Percentiles rank a stretch among this genome's conserved stretches.
Conservation (phyloP, 2,888 invertebrate species). For the Leucophenga maculata region DNA sequence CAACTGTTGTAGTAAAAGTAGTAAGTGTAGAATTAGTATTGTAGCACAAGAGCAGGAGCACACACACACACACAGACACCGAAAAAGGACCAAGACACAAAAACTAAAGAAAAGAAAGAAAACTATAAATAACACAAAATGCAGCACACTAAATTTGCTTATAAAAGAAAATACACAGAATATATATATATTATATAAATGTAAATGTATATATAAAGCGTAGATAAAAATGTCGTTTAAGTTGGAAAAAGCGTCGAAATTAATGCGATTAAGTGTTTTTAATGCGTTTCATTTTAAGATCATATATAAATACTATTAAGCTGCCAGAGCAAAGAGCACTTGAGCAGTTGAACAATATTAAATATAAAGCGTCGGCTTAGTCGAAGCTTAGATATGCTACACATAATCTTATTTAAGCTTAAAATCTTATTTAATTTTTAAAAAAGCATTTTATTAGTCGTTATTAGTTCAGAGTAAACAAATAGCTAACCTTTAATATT, state of each 20-base stretch:
- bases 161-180: not conserved
- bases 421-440: not conserved
- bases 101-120: not conserved
- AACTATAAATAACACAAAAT: not conserved
- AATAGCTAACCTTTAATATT: no score
- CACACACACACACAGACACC: not conserved
- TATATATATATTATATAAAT: not conserved
- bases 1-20: not conserved
- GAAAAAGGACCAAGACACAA: not conserved
- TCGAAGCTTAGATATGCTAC: not conserved
- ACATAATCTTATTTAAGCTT: not conserved
- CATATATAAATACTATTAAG: not conserved
- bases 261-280: conserved; percentile 11
- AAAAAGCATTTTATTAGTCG: not conserved
- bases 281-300: not conserved
- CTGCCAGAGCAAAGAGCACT: not conserved
- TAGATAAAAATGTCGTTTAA: not conserved
- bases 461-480: no score
- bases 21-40: not conserved
- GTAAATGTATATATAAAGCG: not conserved
- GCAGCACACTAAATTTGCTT: not conserved
- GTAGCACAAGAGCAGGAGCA: no score
- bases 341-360: not conserved
- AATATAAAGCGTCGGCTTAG: not conserved
- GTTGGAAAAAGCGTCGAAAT: not conserved